Conservation (phyloP, 2,113 vertebrate genomes). For the Saccopteryx leptura region DNA sequence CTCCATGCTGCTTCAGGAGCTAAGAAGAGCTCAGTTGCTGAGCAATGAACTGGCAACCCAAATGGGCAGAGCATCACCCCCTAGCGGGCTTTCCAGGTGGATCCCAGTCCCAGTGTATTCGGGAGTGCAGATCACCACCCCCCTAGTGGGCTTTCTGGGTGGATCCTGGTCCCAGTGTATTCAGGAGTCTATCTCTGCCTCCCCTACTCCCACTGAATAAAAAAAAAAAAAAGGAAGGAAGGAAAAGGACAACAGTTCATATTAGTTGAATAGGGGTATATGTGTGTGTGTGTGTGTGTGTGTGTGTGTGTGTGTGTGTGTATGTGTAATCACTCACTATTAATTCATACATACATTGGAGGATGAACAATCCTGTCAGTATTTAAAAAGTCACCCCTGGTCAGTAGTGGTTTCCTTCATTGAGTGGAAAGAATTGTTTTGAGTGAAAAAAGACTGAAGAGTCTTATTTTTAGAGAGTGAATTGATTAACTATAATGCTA, state of each 20-base stretch:
- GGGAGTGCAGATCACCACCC: too few relatives aligned
- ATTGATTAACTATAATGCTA: conserved; percentile 70
- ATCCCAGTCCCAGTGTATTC: too few relatives aligned
- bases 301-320: background rate
- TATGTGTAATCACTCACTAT: background rate
- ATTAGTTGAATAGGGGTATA: background rate
- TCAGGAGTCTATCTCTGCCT: too few relatives aligned
- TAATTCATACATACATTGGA: background rate
- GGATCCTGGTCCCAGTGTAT: too few relatives aligned
- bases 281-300: background rate
- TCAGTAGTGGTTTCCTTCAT: conserved; percentile 37
- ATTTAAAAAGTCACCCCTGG: conserved; percentile 55
- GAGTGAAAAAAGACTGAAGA: conserved; percentile 50
- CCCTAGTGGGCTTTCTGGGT: too few relatives aligned
- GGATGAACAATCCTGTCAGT: conserved; percentile 13
- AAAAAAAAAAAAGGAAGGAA: background rate
- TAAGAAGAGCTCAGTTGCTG: too few relatives aligned
- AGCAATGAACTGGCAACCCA: too few relatives aligned
- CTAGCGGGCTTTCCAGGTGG: too few relatives aligned
- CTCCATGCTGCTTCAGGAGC: too few relatives aligned
- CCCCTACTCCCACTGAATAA: too few relatives aligned
- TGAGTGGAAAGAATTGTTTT: conserved; percentile 59
- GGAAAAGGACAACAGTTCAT: background rate
- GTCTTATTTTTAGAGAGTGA: conserved; percentile 66
- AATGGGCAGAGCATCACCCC: too few relatives aligned